Conservation (phyloP, 92 coral and sea anemone species). For the Porites evermanni region DNA sequence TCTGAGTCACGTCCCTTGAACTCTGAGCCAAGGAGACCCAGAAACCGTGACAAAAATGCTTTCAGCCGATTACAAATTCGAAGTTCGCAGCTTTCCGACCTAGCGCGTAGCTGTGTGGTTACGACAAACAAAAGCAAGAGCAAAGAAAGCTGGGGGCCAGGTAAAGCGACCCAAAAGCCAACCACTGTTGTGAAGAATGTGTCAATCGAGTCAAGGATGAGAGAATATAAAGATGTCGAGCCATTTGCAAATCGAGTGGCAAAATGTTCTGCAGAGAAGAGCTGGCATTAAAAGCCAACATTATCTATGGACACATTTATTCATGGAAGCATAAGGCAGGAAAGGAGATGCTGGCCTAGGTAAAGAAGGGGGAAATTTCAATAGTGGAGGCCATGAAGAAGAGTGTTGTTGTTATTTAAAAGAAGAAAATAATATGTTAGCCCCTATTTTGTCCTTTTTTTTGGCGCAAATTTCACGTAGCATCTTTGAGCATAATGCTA, state of each 20-base stretch:
- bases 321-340: constrained; percentile 30
- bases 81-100: constrained; percentile 38
- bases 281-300: constrained; percentile 38
- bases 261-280: constrained; percentile 51
- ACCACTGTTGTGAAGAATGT: constrained; percentile 3
- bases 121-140: neutral
- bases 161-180: neutral
- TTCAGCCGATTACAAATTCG: constrained; percentile 2
- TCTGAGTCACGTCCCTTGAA: too few species aligned
- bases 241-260: constrained; percentile 40
- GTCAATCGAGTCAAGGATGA: constrained; percentile 31
- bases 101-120: constrained; percentile 49
- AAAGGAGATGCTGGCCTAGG: constrained; percentile 40
- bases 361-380: constrained; percentile 39
- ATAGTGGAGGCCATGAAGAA: constrained; percentile 49
- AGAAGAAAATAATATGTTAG: neutral
- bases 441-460: constrained; percentile 7
- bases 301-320: constrained; percentile 23
- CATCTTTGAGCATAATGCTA: constrained; percentile 23
- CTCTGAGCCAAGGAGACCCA: constrained; percentile 17
- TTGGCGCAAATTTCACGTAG: constrained; percentile 20
- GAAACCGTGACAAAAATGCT: constrained; percentile 23
- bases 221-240: constrained; percentile 46
- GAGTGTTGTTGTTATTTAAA: neutral
- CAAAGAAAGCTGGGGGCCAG: too few species aligned